Base-by-base conservation (phyloP, 2,888 invertebrate genomes). In the Diadegma fenestrale region DNA sequence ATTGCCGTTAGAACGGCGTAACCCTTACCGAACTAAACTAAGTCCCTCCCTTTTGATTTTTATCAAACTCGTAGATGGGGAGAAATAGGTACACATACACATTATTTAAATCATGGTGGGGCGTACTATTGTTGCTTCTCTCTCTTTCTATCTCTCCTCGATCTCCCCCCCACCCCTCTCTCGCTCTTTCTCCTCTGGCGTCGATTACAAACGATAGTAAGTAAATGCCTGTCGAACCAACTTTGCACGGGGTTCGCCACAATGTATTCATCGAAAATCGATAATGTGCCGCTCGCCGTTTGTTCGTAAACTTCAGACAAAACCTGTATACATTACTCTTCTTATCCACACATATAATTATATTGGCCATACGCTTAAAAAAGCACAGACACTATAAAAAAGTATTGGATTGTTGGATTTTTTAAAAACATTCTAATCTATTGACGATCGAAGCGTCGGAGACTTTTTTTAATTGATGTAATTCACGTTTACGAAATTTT, bases 241-340 rank as follows among this genome's bases (percentile, higher is more conserved):
- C 64, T 78, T 80, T 41, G 63, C 71, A 83, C 72, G 82, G 80
- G 84, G 68, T 75, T 43, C 61, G 79, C 80, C 64, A 76, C 87
- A 76, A 82, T 85, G 79, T 71, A 79, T 82, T 82, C 79, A 79
- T 82, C 85, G 82, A 48, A 82, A 85, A 85, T 63, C 82, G 78
- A 82, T 85, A 85, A 77, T 71, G 72, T 69, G 1, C 26, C 22
- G 54, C 37, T 73, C 75, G 54, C 64, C 64, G 37, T 43, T 48
- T 73, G 22, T 64, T 76, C 45, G 43, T 43, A 54, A 19, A 80
- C 43, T 66, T 63, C 14, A 66, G 26, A 17, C 41, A 48, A 61
- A 58, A 14, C 45, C 61, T 12, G 66, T 71, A 69, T 51, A 51
- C 37, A 43, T 30, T 68, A 61, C 33, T 63, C 75, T 12, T 45